Base-by-base conservation (phyloP, 2,113 vertebrate species). In the Anolis sagrei region DNA sequence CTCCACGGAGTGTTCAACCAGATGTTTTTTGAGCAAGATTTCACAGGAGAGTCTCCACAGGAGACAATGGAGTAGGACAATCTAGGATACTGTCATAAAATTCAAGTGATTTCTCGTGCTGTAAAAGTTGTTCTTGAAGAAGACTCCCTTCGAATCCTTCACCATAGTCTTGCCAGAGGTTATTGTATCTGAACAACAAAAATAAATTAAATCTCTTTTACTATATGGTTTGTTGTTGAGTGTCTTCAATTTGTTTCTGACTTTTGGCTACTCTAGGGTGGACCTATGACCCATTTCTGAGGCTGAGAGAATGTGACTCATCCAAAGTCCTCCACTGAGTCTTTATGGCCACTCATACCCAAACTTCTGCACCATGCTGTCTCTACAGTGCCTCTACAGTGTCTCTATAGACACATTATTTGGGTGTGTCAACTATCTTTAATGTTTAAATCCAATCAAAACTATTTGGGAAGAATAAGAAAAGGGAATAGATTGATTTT, bases 41-140 rank as follows among this genome's bases (percentile, higher is more conserved):
- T 97, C 92, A 97, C 82, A 96, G 91, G 49, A 94, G 89, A 61
- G 95, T 97, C 90, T 98, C 97, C 82, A 94, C 70, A 51, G 96
- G 95, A 90, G 91, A 89, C 87, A 95, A 93, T 89, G 95, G 91
- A 48, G 96, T 93, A 66, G 97, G 95, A 87, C 68, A 91, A 85
- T 97, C 96, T 90, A 97, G 80, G 2, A 97, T 32, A n/a, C 95
- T 96, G 90, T 96, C 94, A 44, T 99, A 99, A 94, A 93, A 96
- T 51, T 94, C 96, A 86, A 97, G 95, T 81, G 93, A 94, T 93
- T 97, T 95, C 90, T 96, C 96, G 82, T 96, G 96, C 81, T 96
- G 97, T 81, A 97, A 75, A 87, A 98, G 95, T 36, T 97, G 98
- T 92, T 98, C 97, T 74, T 96, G 94, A 85, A 97, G 93, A 87